phyloP scores from a whole-genome alignment of 1,140 invertebrate genomes.

The Hyposmocoma kahamanoa region DNA sequence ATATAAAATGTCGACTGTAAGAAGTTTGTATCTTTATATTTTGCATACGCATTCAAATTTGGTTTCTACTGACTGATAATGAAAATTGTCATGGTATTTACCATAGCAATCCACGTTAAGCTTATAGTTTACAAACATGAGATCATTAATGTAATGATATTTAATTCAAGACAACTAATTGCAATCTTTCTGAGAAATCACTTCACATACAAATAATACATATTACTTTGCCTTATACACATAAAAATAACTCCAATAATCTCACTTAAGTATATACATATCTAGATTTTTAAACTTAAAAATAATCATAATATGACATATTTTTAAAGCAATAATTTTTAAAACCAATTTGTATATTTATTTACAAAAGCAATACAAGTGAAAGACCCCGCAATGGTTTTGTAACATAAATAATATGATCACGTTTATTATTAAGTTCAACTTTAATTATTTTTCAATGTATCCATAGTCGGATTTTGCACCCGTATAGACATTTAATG shows the following conservation, averaged over 20 bases:
- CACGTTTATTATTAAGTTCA: no score
- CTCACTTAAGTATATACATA: slow-evolving; percentile 27
- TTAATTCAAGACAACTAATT: slow-evolving; percentile 4
- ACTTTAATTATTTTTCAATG: no score
- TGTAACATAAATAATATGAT: no score
- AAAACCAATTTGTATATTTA: no score
- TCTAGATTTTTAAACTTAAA: slow-evolving; percentile 20
- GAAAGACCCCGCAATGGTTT: no score
- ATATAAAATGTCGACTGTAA: slow-evolving; percentile 37
- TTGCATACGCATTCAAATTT: slow-evolving; percentile 22
- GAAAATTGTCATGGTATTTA: slow-evolving; percentile 14
- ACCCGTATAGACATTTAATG: no score
- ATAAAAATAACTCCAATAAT: slow-evolving; percentile 34
- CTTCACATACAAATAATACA: slow-evolving; percentile 4
- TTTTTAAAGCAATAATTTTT: slow-evolving; percentile 4
- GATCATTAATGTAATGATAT: slow-evolving; percentile 24
- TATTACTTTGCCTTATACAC: slow-evolving; percentile 10
- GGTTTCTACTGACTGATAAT: slow-evolving; percentile 16
- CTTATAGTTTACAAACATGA: slow-evolving; percentile 16
- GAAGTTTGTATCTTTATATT: slow-evolving; percentile 14
- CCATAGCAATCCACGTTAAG: not conserved
- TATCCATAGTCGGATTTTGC: no score
- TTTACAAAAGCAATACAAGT: no score
- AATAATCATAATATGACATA: slow-evolving; percentile 14
- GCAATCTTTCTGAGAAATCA: slow-evolving; percentile 8